Evolutionary conservation across 2,888 invertebrate genomes (phyloP), one percentile per base, ranked within the genome.

Genomic region (Lottia gigantea): DNA sequence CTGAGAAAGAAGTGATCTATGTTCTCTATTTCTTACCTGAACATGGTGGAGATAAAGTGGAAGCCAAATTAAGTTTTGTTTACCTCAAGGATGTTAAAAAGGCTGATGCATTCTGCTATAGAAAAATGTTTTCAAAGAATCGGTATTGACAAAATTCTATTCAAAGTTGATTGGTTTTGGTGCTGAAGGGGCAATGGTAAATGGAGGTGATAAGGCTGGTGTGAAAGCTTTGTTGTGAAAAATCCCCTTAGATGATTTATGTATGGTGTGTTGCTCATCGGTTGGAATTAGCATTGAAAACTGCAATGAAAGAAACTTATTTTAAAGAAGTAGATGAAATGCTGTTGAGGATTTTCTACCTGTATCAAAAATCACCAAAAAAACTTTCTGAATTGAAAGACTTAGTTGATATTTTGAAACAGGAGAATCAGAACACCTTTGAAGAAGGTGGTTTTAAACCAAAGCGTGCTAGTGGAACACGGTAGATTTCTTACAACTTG

Each of bases 281-380:
- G 6, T 61, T 67, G 14, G 67, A 67, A 19, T 61, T 67, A 16
- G 67, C 67, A 2, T 61, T 55, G 26, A 67, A 67, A 61, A 61
- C 61, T 6, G 16, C 67, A 4, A n/a, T 67, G 19, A 31, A 67
- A 16, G 26, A 67, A 25, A 67, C 67, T 15, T 25, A 62, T 16
- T 67, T 67, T 55, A 62, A 67, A 31, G 26, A 67, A 26, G 67
- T 67, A 3, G 67, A 67, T 49, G 19, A 61, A 25, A 67, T 67
- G 62, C n/a, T 67, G 2, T 61, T 31, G 11, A 31, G 62, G 19
- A 25, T 67, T 23, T 67, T 61, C 25, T 55, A 55, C 12, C 11
- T 67, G 40, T 67, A 67, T 55, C 55, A 67, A 55, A 67, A 62
- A 49, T 62, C 67, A 23, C 67, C 67, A 1, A 67, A 67, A 62